Evolutionary conservation across 1,140 invertebrate genomes (phyloP).

Genomic region (Eufriesea mexicana): DNA sequence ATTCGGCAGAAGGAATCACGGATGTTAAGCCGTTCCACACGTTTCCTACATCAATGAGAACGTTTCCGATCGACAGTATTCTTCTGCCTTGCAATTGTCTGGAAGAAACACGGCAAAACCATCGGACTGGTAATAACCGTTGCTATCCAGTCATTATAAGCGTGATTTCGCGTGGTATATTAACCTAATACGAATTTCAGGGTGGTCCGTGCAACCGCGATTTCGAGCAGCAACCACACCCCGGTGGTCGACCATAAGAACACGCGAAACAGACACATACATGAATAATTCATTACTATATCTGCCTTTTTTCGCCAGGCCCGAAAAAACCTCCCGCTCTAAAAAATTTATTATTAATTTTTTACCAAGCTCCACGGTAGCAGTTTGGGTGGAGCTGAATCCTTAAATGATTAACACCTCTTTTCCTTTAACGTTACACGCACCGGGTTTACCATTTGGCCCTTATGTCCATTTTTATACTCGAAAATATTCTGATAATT

Average conservation of each 20-base stretch:
- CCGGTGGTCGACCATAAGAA: slow-evolving; percentile 20
- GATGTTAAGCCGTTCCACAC: slow-evolving; percentile 55
- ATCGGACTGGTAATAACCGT: slow-evolving; percentile 59
- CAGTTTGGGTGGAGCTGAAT: background rate
- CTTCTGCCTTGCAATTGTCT: slow-evolving; percentile 31
- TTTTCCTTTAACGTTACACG: too few species aligned
- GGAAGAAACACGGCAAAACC: slow-evolving; percentile 63
- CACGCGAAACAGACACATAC: slow-evolving; percentile 11
- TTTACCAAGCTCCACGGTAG: background rate
- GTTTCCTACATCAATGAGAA: slow-evolving; percentile 52
- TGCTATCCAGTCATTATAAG: slow-evolving; percentile 66
- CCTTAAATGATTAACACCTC: background rate
- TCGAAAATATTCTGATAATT: too few species aligned
- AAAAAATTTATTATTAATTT: slow-evolving; percentile 19
- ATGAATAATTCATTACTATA: slow-evolving; percentile 25
- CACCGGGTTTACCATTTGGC: too few species aligned
- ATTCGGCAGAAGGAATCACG: slow-evolving; percentile 51
- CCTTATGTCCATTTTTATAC: too few species aligned
- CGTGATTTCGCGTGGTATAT: slow-evolving; percentile 57
- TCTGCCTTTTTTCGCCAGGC: background rate
- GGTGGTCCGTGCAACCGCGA: slow-evolving; percentile 62
- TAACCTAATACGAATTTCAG: slow-evolving; percentile 73
- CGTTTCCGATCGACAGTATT: slow-evolving; percentile 26
- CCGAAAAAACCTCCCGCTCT: background rate
- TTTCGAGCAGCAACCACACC: slow-evolving; percentile 12